Conservation (phyloP, 2,888 invertebrate genomes). For the Beris morrisii region DNA sequence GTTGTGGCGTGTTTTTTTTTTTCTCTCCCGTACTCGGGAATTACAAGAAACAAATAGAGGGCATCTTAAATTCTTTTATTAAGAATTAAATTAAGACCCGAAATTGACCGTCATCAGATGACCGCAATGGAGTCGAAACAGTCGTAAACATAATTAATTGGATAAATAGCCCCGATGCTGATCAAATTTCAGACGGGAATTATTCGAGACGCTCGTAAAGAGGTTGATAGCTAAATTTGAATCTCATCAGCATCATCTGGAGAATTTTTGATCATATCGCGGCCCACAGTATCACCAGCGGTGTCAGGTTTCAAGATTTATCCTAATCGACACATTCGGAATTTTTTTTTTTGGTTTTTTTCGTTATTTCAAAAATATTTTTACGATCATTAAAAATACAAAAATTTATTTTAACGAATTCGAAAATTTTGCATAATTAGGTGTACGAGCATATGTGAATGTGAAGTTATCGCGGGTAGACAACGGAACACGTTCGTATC, state of each 20-base stretch:
- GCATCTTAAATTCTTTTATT: slow-evolving; percentile 14
- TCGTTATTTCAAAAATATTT: slow-evolving; percentile 18
- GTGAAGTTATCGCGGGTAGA: neutral
- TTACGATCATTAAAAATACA: slow-evolving; percentile 29
- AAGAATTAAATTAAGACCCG: slow-evolving; percentile 15
- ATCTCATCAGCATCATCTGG: slow-evolving; percentile 25
- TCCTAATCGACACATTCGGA: slow-evolving; percentile 24
- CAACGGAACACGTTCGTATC: no score
- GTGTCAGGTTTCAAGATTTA: slow-evolving; percentile 28
- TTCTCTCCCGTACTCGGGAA: neutral
- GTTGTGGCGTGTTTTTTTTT: neutral
- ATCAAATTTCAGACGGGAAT: slow-evolving; percentile 38
- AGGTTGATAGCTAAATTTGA: slow-evolving; percentile 34
- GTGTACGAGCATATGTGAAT: neutral
- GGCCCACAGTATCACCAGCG: slow-evolving; percentile 6
- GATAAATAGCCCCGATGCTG: slow-evolving; percentile 23
- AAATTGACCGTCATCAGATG: neutral
- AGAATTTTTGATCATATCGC: slow-evolving; percentile 15
- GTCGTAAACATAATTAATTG: slow-evolving; percentile 34
- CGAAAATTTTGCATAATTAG: slow-evolving; percentile 24
- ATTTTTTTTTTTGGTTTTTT: no score
- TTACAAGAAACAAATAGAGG: slow-evolving; percentile 12
- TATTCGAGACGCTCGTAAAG: slow-evolving; percentile 30
- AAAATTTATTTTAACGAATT: slow-evolving; percentile 14
- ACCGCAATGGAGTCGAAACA: neutral